Evolutionary conservation across 1,140 invertebrate species (phyloP).

Genomic region (Pogonomyrmex barbatus): DNA sequence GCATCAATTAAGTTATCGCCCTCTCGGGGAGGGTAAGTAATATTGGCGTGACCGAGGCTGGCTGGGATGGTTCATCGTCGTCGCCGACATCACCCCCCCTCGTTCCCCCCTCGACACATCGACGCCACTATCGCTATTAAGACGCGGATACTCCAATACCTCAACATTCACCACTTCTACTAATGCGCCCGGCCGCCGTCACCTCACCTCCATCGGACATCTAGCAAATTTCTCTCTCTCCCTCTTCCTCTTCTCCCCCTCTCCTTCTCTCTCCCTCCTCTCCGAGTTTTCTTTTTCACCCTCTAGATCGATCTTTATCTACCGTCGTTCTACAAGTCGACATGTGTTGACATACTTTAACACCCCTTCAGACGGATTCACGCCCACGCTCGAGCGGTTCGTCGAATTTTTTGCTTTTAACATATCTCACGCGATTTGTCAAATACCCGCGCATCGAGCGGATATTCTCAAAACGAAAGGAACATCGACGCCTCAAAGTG

Average conservation of each 20-base stretch:
- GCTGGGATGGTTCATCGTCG: slow-evolving; percentile 52
- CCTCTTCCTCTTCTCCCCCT: slow-evolving; percentile 14
- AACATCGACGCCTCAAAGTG: slow-evolving; percentile 11
- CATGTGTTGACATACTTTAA: slow-evolving; percentile 71
- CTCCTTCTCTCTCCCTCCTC: slow-evolving; percentile 19
- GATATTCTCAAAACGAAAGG: slow-evolving; percentile 14
- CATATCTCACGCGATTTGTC: slow-evolving; percentile 52
- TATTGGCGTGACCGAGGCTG: slow-evolving; percentile 78
- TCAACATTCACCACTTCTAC: slow-evolving; percentile 66
- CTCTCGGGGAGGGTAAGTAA: slow-evolving; percentile 75
- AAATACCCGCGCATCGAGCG: slow-evolving; percentile 1
- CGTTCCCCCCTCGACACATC: slow-evolving; percentile 62
- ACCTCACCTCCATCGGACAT: slow-evolving; percentile 56
- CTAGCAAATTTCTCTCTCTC: slow-evolving; percentile 38
- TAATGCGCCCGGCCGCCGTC: slow-evolving; percentile 19
- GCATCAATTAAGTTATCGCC: slow-evolving; percentile 80
- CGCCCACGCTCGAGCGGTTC: slow-evolving; percentile 40
- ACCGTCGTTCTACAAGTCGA: slow-evolving; percentile 78
- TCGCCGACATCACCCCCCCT: background rate
- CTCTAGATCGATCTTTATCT: slow-evolving; percentile 77
- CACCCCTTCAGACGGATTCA: slow-evolving; percentile 64
- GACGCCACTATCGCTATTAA: slow-evolving; percentile 76
- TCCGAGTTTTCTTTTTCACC: too few species aligned
- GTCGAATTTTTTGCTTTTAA: slow-evolving; percentile 71
- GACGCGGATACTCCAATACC: slow-evolving; percentile 74